Conservation (phyloP, 2,888 invertebrate species). For the Oscheius sp. region DNA sequence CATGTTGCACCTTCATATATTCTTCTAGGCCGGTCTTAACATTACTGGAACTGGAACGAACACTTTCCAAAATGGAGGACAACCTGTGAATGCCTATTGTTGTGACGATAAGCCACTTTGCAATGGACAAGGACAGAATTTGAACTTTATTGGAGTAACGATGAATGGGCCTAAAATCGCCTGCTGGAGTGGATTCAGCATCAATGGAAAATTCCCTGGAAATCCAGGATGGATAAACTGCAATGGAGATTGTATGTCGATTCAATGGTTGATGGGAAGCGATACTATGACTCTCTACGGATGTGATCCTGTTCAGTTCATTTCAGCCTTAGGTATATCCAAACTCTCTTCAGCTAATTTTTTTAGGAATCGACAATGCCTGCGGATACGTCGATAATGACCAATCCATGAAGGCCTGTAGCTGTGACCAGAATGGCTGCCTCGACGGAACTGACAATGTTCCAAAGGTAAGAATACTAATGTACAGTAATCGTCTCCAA, state of each 20-base stretch:
- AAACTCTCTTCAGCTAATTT: constrained; percentile 39
- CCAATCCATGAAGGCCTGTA: background rate
- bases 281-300: constrained; percentile 36
- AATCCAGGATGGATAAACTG: constrained; percentile 32
- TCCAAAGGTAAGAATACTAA: too few relatives aligned
- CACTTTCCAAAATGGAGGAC: constrained; percentile 29
- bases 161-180: too few relatives aligned
- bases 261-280: constrained; percentile 35
- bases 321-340: constrained; percentile 40
- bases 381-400: background rate
- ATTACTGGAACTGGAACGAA: constrained; percentile 15
- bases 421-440: constrained; percentile 42
- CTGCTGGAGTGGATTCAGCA: constrained; percentile 32
- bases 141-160: too few relatives aligned
- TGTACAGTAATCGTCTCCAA: too few relatives aligned
- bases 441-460: constrained; percentile 41
- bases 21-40: background rate
- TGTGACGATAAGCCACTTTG: constrained; percentile 47
- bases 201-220: constrained; percentile 22
- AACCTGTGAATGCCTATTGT: constrained; percentile 42
- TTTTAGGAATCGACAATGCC: background rate
- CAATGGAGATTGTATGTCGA: constrained; percentile 45
- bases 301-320: constrained; percentile 46
- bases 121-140: constrained; percentile 32
- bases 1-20: background rate